These are phyloP conservation scores for Zaprionus tsacasi DNA, from an alignment of 1,140 invertebrate species.

Conservation along the genomic window DNA sequence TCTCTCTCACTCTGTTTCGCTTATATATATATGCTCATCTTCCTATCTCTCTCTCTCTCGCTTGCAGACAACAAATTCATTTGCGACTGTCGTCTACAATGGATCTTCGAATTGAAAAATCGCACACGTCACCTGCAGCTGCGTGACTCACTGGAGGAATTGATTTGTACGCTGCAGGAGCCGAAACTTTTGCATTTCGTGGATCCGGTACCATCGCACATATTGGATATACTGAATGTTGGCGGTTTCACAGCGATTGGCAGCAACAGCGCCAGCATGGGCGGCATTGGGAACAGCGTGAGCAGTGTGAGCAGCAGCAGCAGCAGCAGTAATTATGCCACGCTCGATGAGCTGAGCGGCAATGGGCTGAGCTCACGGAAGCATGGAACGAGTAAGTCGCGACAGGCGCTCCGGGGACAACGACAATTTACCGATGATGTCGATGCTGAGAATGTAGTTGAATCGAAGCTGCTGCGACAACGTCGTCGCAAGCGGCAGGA, in stretches of 20 bases:
- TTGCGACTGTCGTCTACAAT: slow-evolving; percentile 91
- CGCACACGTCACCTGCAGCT: slow-evolving; percentile 89
- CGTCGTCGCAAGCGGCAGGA: slow-evolving; percentile 46
- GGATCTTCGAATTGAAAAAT: slow-evolving; percentile 90
- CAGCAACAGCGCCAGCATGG: slow-evolving; percentile 74
- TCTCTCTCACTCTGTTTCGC: slow-evolving; percentile 11
- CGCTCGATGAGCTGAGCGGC: slow-evolving; percentile 22
- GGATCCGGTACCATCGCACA: slow-evolving; percentile 71
- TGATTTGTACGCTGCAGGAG: slow-evolving; percentile 88
- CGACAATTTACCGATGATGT: slow-evolving; percentile 56
- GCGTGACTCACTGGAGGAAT: slow-evolving; percentile 87
- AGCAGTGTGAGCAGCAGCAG: slow-evolving; percentile 34
- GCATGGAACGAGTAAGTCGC: slow-evolving; percentile 61
- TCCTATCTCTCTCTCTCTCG: slow-evolving; percentile 21
- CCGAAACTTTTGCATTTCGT: slow-evolving; percentile 75
- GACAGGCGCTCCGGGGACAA: slow-evolving; percentile 65
- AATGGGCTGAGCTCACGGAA: slow-evolving; percentile 55
- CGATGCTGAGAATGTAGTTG: slow-evolving; percentile 58
- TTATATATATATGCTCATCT: slow-evolving; percentile 35
- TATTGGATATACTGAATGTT: slow-evolving; percentile 70
- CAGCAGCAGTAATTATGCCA: slow-evolving; percentile 39
- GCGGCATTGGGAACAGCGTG: slow-evolving; percentile 64
- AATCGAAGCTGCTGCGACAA: slow-evolving; percentile 58
- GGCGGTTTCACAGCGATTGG: slow-evolving; percentile 75
- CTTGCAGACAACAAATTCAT: slow-evolving; percentile 90